Conservation (phyloP, 2,113 vertebrate genomes). For the Zingel zingel region DNA sequence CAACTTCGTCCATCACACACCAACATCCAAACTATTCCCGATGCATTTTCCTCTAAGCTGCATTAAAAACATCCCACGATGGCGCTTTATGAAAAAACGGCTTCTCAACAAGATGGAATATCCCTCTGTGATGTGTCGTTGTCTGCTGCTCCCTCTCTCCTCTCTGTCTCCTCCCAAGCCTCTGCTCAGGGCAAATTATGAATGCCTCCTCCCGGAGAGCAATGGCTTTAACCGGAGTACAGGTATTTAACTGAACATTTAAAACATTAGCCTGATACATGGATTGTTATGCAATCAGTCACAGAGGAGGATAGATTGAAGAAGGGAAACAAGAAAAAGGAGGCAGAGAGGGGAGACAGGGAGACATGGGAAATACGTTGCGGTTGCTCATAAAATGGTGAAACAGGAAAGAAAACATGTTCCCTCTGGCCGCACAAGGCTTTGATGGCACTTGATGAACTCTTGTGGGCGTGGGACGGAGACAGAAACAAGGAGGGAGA, state of each 20-base stretch:
- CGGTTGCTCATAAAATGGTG: slow-evolving; percentile 59
- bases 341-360: slow-evolving; percentile 49
- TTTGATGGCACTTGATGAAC: slow-evolving; percentile 72
- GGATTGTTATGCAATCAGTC: slow-evolving; percentile 39
- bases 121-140: slow-evolving; percentile 55
- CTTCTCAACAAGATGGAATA: slow-evolving; percentile 54
- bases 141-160: slow-evolving; percentile 32
- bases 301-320: slow-evolving; percentile 50
- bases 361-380: slow-evolving; percentile 54
- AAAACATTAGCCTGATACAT: slow-evolving; percentile 63
- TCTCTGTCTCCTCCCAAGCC: slow-evolving; percentile 27
- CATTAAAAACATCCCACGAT: slow-evolving; percentile 45
- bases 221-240: slow-evolving; percentile 40
- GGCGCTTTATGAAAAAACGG: slow-evolving; percentile 50
- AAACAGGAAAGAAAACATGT: slow-evolving; percentile 71
- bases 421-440: slow-evolving; percentile 49
- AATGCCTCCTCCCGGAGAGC: slow-evolving; percentile 56
- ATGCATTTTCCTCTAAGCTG: slow-evolving; percentile 26
- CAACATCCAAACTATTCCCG: slow-evolving; percentile 20
- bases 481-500: slow-evolving; percentile 46
- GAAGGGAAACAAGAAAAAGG: slow-evolving; percentile 48
- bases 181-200: slow-evolving; percentile 61
- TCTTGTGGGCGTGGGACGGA: slow-evolving; percentile 52
- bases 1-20: slow-evolving; percentile 42
- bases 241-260: slow-evolving; percentile 66